These are phyloP conservation scores for Eolophus roseicapilla DNA, from an alignment of 2,113 vertebrate species.

Conservation along the genomic window DNA sequence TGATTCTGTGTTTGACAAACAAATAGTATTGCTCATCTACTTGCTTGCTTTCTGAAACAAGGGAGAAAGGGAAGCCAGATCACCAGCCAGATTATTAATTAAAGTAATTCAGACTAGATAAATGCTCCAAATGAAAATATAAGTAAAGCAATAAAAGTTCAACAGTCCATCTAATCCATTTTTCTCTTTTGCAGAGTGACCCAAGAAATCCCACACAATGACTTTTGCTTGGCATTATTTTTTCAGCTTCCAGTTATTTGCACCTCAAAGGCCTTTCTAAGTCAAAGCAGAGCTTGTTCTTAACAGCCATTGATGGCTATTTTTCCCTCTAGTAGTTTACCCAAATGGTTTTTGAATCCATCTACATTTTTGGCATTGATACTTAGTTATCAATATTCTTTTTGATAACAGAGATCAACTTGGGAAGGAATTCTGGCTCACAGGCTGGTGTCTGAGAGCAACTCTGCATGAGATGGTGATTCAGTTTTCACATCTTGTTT, in stretches of 20 bases:
- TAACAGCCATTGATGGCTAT: not conserved
- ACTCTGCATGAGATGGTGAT: not conserved
- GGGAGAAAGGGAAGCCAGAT: not conserved
- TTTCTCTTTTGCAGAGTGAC: not conserved
- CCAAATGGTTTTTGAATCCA: not conserved
- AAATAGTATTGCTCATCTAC: not conserved
- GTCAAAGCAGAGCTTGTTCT: not conserved
- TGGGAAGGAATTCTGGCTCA: not conserved
- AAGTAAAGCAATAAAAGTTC: not conserved
- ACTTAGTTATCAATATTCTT: not conserved
- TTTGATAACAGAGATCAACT: not conserved
- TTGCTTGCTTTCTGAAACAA: not conserved
- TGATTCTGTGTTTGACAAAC: not conserved
- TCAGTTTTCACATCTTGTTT: not conserved
- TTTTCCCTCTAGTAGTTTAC: not conserved
- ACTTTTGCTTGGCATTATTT: not conserved
- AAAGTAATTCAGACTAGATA: not conserved
- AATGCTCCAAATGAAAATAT: not conserved
- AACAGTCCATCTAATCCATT: not conserved
- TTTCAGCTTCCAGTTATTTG: not conserved
- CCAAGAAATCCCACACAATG: not conserved
- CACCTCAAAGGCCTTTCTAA: not conserved
- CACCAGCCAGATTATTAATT: not conserved
- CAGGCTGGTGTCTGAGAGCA: rapidly evolving
- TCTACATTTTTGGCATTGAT: not conserved